Base-by-base conservation (phyloP, 2,888 invertebrate species). In the Drosophila macrothrix region DNA sequence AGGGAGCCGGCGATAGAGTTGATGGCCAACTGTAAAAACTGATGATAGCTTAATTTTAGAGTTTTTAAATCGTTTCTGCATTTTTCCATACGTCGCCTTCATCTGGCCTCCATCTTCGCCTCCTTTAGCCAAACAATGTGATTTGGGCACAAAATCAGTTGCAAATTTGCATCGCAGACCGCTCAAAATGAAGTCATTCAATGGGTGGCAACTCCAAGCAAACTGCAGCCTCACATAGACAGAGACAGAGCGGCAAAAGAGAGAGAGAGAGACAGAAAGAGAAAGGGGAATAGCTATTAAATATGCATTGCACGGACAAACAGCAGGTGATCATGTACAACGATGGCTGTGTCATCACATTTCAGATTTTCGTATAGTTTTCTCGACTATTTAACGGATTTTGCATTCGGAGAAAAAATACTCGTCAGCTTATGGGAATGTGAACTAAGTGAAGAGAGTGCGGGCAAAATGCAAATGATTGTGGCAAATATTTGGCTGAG, bases 31-130 rank as follows among this genome's bases (percentile, higher is more conserved):
- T 77, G 89, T 89, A 80, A 90, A 90, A 86, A 76, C 90, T 90
- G 89, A 90, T 87, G 89, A 86, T 86, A 69, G 90, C 90, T 86
- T 86, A 90, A 86, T 86, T 90, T 86, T 84, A 89, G 84, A 89
- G 90, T 84, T 87, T 86, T 90, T 74, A 86, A 89, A 90, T 86
- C 85, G 85, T 84, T 52, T 84, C 68, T 76, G 73, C 76, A 81
- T 78, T 61, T 58, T 88, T 79, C 76, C 74, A 76, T 60, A 70
- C 70, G 63, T 63, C 62, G 67, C 52, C 50, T 12, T 28, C 60
- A 14, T 25, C 35, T 10, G 4, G 9, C 4, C 14, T 25, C 39
- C 29, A n/a, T 28, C n/a, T 43, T 29, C 29, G 16, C 37, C 37
- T 14, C 12, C 10, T 12, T 55, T 28, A 1, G 25, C 60, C 62